Conservation (phyloP, 2,113 vertebrate genomes). For the Siniperca chuatsi region DNA sequence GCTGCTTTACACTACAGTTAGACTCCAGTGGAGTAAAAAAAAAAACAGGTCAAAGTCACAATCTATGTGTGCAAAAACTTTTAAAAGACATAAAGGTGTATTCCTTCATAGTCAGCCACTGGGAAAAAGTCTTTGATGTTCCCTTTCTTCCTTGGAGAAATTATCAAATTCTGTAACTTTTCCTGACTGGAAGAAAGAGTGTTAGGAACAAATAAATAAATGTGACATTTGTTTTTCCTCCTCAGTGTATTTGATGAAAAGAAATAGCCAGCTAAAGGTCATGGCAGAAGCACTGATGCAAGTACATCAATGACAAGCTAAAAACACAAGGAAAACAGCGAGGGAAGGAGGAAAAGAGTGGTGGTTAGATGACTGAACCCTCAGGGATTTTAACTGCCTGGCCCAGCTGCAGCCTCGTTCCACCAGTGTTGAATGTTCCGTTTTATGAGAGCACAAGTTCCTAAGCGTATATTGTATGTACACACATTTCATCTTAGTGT, state of each 20-base stretch:
- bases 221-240: conserved; percentile 15
- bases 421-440: conserved; percentile 16
- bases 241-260: conserved; percentile 21
- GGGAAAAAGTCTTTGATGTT: background rate
- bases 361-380: conserved; percentile 44
- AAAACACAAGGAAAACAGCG: conserved; percentile 11
- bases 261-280: conserved; percentile 24
- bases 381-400: conserved; percentile 27
- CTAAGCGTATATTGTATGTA: conserved; percentile 4
- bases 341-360: background rate
- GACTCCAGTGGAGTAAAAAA: background rate
- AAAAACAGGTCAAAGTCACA: background rate
- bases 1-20: background rate
- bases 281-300: conserved; percentile 25
- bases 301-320: conserved; percentile 11
- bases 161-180: background rate
- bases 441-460: background rate
- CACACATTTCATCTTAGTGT: conserved; percentile 26
- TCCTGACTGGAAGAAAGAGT: background rate
- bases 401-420: conserved; percentile 39
- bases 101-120: background rate
- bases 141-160: background rate
- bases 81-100: background rate
- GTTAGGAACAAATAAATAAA: conserved; percentile 18
- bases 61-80: background rate